A percentile compares a stretch with the other conserved stretches of the same genome.
Conservation (phyloP, 1,140 invertebrate genomes). For the Gonatopus flavifemur region DNA sequence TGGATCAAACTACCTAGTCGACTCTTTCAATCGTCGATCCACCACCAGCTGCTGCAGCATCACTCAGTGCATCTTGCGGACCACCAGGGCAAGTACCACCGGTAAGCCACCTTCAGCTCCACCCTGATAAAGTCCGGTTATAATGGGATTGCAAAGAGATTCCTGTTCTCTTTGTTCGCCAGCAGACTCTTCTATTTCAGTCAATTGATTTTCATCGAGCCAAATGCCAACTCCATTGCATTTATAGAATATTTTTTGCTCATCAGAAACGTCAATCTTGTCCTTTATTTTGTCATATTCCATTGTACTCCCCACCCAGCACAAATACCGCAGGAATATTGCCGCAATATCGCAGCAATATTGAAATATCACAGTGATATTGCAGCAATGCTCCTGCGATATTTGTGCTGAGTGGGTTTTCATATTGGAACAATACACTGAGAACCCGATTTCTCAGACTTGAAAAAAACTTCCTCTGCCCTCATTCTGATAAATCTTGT, state of each 20-base stretch:
- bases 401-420: too few relatives aligned
- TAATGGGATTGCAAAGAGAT: conserved; percentile 78
- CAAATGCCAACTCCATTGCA: conserved; percentile 56
- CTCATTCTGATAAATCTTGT: too few relatives aligned
- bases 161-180: conserved; percentile 73
- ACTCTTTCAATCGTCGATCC: conserved; percentile 73
- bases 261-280: conserved; percentile 49
- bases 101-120: conserved; percentile 59
- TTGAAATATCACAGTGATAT: too few relatives aligned
- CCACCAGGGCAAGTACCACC: conserved; percentile 4
- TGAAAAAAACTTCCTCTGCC: too few relatives aligned
- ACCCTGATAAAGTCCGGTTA: conserved; percentile 77
- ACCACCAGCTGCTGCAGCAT: conserved; percentile 45
- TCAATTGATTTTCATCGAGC: conserved; percentile 65
- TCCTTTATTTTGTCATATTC: conserved; percentile 53
- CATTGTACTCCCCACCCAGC: too few relatives aligned
- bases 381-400: too few relatives aligned
- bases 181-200: conserved; percentile 76
- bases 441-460: too few relatives aligned
- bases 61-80: conserved; percentile 16
- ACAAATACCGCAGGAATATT: too few relatives aligned
- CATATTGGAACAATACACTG: conserved; percentile 73
- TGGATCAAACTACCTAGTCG: conserved; percentile 56
- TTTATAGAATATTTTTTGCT: conserved; percentile 47
- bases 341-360: too few relatives aligned